phyloP scores from a whole-genome alignment of 2,113 vertebrate species.

The Azemiops feae region DNA sequence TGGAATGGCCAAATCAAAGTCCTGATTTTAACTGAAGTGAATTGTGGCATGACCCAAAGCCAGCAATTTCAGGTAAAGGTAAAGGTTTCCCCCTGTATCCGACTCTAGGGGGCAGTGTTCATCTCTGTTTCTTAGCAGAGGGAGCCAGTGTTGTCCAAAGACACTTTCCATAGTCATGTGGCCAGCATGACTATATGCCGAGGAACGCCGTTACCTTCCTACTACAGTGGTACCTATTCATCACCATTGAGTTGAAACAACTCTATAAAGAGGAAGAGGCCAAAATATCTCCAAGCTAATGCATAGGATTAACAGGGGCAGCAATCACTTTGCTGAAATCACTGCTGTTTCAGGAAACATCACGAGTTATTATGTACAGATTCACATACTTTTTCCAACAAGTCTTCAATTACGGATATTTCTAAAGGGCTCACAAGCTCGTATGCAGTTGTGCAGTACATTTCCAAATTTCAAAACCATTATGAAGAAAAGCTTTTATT shows the following conservation, averaged over 20 bases:
- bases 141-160: too few species aligned
- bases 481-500: not conserved
- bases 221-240: not conserved
- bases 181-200: too few species aligned
- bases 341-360: not conserved
- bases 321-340: not conserved
- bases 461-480: not conserved
- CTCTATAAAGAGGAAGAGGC: not conserved
- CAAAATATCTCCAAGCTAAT: not conserved
- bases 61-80: not conserved
- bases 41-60: not conserved
- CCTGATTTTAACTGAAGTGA: not conserved
- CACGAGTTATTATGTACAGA: not conserved
- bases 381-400: not conserved
- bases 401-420: not conserved
- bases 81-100: not conserved
- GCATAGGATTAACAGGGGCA: not conserved
- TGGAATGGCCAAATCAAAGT: not conserved
- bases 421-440: not conserved
- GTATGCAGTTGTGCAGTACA: not conserved
- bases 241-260: not conserved
- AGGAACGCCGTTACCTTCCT: not conserved
- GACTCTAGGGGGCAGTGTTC: not conserved
- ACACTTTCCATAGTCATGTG: too few species aligned
- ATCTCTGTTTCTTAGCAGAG: not conserved